These are phyloP conservation scores for Pelecanus crispus DNA, from an alignment of 2,113 vertebrate species.

Conservation along the genomic window DNA sequence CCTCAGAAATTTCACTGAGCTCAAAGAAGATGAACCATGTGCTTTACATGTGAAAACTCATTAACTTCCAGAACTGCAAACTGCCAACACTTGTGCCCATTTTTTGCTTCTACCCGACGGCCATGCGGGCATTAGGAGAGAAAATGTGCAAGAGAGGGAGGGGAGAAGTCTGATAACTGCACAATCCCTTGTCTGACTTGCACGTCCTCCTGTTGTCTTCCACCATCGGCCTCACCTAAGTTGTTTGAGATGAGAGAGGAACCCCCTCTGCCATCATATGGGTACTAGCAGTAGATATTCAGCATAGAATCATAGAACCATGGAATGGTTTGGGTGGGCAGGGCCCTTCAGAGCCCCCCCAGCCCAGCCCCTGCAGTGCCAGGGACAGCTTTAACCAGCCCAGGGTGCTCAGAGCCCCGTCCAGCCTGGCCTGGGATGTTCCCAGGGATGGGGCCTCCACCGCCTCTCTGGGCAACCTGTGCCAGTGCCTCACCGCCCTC, in stretches of 20 bases:
- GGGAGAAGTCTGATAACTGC: background rate
- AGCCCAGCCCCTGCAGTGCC: no score
- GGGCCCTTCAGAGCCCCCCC: no score
- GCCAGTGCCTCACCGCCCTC: no score
- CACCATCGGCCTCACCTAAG: no score
- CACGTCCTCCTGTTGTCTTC: rapidly evolving
- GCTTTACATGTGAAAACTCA: background rate
- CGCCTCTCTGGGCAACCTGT: no score
- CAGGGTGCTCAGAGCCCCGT: no score
- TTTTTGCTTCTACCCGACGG: background rate
- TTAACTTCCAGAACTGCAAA: background rate
- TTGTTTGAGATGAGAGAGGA: rapidly evolving
- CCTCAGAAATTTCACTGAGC: rapidly evolving
- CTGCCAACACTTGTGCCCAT: rapidly evolving
- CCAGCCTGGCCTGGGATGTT: no score
- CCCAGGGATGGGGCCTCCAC: no score
- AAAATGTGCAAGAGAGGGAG: background rate
- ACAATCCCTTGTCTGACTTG: background rate
- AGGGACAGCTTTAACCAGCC: no score
- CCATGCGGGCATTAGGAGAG: no score
- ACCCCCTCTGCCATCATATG: rapidly evolving
- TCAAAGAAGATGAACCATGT: rapidly evolving
- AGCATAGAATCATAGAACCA: no score
- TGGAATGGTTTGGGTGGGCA: no score
- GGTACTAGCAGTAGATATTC: rapidly evolving